Conservation (phyloP, 2,113 vertebrate genomes). For the Ictidomys tridecemlineatus region DNA sequence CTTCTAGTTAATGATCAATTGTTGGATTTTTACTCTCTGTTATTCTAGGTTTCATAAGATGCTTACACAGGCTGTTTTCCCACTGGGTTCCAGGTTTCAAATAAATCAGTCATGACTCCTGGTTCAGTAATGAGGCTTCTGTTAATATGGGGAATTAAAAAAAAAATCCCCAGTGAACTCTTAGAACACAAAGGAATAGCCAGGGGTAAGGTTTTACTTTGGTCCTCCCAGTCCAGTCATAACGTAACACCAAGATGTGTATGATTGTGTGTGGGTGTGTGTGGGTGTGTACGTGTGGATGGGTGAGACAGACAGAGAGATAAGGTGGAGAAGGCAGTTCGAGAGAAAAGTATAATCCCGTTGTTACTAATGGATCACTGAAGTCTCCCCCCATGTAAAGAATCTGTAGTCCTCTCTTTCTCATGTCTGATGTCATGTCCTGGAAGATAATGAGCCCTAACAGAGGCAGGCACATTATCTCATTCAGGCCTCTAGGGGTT, state of each 20-base stretch:
- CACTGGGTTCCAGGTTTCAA: neutral
- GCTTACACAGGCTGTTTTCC: neutral
- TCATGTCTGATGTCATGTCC: slow-evolving; percentile 23
- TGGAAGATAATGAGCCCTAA: neutral
- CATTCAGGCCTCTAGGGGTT: slow-evolving; percentile 3
- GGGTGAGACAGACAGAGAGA: neutral
- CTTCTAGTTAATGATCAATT: neutral
- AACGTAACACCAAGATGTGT: neutral
- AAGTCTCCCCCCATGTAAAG: slow-evolving; percentile 24
- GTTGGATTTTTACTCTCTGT: no score
- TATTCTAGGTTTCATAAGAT: neutral
- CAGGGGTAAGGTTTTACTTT: neutral
- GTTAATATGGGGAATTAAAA: neutral
- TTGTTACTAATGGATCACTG: slow-evolving; percentile 55
- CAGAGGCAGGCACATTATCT: slow-evolving; percentile 20
- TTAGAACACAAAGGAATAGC: neutral
- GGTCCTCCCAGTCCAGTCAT: neutral
- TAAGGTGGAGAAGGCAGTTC: neutral
- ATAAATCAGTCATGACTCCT: slow-evolving; percentile 6
- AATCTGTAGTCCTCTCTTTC: neutral
- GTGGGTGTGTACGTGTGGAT: accelerated
- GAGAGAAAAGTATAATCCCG: neutral
- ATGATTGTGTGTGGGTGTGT: neutral
- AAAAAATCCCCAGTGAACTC: neutral
- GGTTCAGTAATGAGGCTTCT: neutral